phyloP scores from a whole-genome alignment of 2,797 vertebrate genomes.

The Sebastes elongatus region DNA sequence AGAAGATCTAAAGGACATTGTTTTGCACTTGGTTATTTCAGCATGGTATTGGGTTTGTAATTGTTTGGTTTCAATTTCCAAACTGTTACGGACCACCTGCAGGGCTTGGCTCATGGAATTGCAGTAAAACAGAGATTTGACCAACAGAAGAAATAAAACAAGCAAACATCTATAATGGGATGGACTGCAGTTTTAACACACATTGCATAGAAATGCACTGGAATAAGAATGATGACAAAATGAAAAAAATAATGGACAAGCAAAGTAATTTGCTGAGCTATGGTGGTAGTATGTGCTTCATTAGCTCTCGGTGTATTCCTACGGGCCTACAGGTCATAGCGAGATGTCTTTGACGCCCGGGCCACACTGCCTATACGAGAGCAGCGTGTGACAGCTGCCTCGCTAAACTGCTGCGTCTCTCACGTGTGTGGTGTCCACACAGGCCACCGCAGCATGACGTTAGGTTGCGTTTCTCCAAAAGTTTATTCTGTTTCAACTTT shows the following conservation, averaged over 20 bases:
- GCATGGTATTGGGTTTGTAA: slow-evolving; percentile 51
- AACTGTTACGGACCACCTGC: slow-evolving; percentile 78
- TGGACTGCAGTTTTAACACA: background rate
- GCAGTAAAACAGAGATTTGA: slow-evolving; percentile 57
- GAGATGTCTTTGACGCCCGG: too few relatives aligned
- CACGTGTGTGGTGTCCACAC: too few relatives aligned
- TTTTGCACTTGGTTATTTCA: slow-evolving; percentile 54
- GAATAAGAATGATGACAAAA: background rate
- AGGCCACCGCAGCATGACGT: too few relatives aligned
- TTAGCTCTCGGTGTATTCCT: background rate
- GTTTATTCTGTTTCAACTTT: too few relatives aligned
- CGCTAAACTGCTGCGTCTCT: too few relatives aligned
- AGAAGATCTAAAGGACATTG: slow-evolving; percentile 46
- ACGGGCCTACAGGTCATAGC: too few relatives aligned
- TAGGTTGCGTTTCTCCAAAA: too few relatives aligned
- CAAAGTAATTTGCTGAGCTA: background rate
- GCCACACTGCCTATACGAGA: too few relatives aligned
- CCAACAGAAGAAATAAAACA: slow-evolving; percentile 4
- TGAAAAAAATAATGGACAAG: background rate
- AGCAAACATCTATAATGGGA: slow-evolving; percentile 17
- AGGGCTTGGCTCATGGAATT: slow-evolving; percentile 84
- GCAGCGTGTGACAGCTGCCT: too few relatives aligned
- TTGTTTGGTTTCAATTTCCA: slow-evolving; percentile 57
- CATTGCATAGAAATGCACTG: background rate
- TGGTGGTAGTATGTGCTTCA: background rate